These are phyloP conservation scores for Emydoidea blandingii DNA, from an alignment of 2,797 vertebrate genomes.

Conservation along the genomic window DNA sequence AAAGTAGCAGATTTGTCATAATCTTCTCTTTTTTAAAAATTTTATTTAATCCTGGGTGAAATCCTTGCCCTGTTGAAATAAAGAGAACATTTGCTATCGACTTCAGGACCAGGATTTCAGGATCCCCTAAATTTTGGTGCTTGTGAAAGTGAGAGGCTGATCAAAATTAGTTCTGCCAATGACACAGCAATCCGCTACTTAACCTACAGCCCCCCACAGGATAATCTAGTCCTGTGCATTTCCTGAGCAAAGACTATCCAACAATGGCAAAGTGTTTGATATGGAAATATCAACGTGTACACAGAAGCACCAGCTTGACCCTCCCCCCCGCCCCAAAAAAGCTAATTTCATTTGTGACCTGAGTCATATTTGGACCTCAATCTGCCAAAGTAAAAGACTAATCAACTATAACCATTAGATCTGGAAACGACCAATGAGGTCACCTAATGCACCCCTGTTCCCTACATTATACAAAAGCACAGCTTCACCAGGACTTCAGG, in stretches of 20 bases:
- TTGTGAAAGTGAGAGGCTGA: rapidly evolving
- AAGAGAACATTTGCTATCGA: neutral
- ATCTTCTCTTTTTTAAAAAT: neutral
- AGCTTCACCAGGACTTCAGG: neutral
- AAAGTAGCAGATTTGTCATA: neutral
- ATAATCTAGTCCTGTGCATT: neutral
- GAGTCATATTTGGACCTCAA: neutral
- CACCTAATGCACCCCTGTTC: neutral
- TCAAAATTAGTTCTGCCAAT: neutral
- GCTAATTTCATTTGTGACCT: neutral
- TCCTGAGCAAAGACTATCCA: neutral
- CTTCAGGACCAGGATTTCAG: neutral
- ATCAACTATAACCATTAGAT: neutral
- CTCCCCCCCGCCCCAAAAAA: neutral
- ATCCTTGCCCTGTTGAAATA: neutral
- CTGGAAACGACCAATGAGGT: neutral
- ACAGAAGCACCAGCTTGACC: neutral
- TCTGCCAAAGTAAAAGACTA: neutral
- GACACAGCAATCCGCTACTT: neutral
- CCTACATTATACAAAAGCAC: neutral
- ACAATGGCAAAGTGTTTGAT: neutral
- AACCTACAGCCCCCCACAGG: neutral
- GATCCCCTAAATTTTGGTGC: neutral
- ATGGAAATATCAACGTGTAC: neutral
- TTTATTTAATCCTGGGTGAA: neutral